Base-by-base conservation (phyloP, 2,888 invertebrate species). In the Caenorhabditis afra region DNA sequence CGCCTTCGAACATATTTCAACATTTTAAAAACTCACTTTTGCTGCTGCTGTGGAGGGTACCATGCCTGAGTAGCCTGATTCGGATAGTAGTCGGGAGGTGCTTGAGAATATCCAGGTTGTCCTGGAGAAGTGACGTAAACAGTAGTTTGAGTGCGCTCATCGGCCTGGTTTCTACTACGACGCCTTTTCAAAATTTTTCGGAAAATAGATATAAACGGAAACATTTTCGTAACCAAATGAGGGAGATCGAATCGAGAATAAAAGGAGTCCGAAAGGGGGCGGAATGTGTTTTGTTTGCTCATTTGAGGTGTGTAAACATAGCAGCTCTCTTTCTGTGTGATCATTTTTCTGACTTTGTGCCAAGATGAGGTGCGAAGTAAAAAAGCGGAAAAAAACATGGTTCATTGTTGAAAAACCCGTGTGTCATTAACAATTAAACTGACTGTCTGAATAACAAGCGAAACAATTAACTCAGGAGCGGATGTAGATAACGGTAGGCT, bases 401-500 rank as follows among this genome's bases (percentile, higher is more conserved):
- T n/a, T n/a, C n/a, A n/a, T n/a, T n/a, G n/a, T n/a, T n/a, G n/a
- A n/a, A n/a, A n/a, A 29, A 29, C 29, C 29, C 29, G 29, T 29
- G n/a, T n/a, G n/a, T n/a, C n/a, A n/a, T n/a, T n/a, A n/a, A n/a
- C n/a, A n/a, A n/a, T n/a, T n/a, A n/a, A n/a, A n/a, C n/a, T n/a
- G n/a, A n/a, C n/a, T n/a, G n/a, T n/a, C n/a, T n/a, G n/a, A n/a
- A n/a, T n/a, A n/a, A n/a, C n/a, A n/a, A n/a, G n/a, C n/a, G n/a
- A n/a, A n/a, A 29, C 29, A 29, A 29, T 29, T 3, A 29, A 29
- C 29, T 70, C 53, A 61, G 14, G 61, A 67, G 39, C 64, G 64
- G 58, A 76, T 76, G n/a, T 59, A 57, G 23, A 76, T 76, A 4
- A 70, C 65, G 44, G 76, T 76, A 1, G 76, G 76, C 29, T 57